These are phyloP conservation scores for Mycalesis mineus DNA, from an alignment of 2,888 invertebrate species.

Conservation along the genomic window DNA sequence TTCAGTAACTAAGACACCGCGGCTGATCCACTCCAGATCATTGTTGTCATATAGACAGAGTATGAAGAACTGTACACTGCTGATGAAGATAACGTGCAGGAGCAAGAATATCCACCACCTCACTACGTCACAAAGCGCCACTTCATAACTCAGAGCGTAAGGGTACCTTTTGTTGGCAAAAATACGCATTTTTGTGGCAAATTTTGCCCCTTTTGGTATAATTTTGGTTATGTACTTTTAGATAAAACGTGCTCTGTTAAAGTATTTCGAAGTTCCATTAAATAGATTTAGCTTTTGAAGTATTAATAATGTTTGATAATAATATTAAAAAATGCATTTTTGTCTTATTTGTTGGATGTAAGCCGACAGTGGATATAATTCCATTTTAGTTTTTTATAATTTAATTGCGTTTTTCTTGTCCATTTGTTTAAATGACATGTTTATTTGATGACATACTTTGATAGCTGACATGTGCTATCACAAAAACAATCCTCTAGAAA, in stretches of 20 bases:
- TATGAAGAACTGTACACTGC: conserved; percentile 45
- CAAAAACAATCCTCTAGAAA: too few relatives aligned
- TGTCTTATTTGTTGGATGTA: neutral
- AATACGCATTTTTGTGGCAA: conserved; percentile 36
- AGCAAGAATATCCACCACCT: conserved; percentile 42
- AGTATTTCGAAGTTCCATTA: too few relatives aligned
- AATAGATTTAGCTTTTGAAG: too few relatives aligned
- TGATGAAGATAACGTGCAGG: conserved; percentile 49
- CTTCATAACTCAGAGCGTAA: conserved; percentile 39
- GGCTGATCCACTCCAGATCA: conserved; percentile 49
- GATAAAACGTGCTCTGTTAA: too few relatives aligned
- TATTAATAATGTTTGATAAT: too few relatives aligned
- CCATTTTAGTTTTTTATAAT: too few relatives aligned
- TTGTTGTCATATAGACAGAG: conserved; percentile 38
- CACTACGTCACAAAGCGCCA: conserved; percentile 42
- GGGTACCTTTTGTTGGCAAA: conserved; percentile 41
- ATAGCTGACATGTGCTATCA: too few relatives aligned
- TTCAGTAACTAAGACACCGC: conserved; percentile 43
- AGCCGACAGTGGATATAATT: too few relatives aligned
- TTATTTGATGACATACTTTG: too few relatives aligned
- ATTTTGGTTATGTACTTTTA: neutral
- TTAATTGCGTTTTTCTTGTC: too few relatives aligned
- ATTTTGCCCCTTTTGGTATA: neutral
- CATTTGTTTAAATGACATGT: too few relatives aligned
- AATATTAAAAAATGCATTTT: neutral